Percentiles rank a stretch among this genome's conserved stretches.
These are phyloP conservation scores for Geococcyx californianus DNA, from an alignment of 2,113 vertebrate genomes.

Conservation along the genomic window DNA sequence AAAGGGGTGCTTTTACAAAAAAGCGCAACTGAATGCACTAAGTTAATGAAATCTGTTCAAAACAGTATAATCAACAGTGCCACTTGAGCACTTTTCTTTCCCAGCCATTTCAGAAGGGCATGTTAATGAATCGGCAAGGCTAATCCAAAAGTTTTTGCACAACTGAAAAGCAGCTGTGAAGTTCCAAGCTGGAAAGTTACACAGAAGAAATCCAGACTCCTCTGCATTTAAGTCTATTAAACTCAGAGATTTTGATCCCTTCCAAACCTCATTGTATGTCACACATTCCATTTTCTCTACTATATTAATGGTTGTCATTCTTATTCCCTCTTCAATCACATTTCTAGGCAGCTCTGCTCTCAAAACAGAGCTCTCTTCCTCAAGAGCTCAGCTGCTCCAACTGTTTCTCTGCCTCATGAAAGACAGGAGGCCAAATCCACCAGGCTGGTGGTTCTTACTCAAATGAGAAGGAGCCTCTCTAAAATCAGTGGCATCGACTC, in stretches of 20 bases:
- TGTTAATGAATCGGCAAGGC: background rate
- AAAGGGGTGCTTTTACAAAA: background rate
- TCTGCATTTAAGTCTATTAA: background rate
- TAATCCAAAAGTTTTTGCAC: constrained; percentile 10
- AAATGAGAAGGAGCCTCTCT: background rate
- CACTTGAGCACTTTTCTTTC: background rate
- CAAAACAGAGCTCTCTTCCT: background rate
- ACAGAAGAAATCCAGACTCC: background rate
- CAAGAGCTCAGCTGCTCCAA: background rate
- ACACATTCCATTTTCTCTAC: background rate
- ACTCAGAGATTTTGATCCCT: background rate
- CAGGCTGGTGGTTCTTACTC: background rate
- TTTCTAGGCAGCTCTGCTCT: background rate
- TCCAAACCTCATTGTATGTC: background rate
- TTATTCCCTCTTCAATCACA: background rate
- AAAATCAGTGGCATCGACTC: background rate
- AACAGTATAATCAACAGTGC: background rate
- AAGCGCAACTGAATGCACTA: background rate
- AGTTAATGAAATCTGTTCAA: constrained; percentile 8
- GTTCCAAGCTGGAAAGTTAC: background rate
- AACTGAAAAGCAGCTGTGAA: background rate
- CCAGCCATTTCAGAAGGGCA: constrained; percentile 30
- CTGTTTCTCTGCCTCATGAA: background rate
- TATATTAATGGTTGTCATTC: background rate
- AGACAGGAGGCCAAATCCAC: background rate